Conservation (phyloP, 2,113 vertebrate genomes). For the Panurus biarmicus region DNA sequence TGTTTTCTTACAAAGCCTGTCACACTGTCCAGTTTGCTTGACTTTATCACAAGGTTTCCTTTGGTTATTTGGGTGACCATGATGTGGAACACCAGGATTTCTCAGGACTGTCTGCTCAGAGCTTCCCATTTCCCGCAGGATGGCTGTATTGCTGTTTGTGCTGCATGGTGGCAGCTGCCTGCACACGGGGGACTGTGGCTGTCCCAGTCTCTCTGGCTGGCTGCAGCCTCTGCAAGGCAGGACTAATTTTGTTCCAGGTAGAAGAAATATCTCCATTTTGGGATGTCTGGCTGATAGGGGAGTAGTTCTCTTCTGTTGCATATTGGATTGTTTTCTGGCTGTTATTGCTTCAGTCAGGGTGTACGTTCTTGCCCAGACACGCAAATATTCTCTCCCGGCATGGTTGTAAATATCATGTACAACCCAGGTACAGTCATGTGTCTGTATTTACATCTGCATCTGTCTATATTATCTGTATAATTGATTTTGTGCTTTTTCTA, state of each 20-base stretch:
- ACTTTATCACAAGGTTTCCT: neutral
- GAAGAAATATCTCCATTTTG: neutral
- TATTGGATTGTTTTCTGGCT: neutral
- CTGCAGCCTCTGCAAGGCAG: neutral
- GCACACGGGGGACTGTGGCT: fast-evolving
- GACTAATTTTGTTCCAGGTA: neutral
- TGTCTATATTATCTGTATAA: neutral
- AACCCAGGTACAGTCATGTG: neutral
- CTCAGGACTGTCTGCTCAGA: neutral
- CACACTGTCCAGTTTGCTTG: neutral
- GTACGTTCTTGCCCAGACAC: neutral
- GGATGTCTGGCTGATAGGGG: neutral
- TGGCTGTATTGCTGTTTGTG: neutral
- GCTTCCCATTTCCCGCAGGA: neutral
- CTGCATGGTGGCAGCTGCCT: neutral
- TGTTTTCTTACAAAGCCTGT: neutral
- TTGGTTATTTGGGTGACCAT: neutral
- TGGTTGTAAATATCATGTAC: neutral
- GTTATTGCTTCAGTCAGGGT: neutral
- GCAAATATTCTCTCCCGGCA: neutral
- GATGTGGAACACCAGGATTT: neutral
- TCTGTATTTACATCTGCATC: neutral
- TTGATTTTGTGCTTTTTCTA: neutral
- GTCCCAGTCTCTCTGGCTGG: neutral
- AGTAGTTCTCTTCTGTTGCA: neutral